phyloP scores from a whole-genome alignment of 2,888 invertebrate species.

The Panorpa germanica region DNA sequence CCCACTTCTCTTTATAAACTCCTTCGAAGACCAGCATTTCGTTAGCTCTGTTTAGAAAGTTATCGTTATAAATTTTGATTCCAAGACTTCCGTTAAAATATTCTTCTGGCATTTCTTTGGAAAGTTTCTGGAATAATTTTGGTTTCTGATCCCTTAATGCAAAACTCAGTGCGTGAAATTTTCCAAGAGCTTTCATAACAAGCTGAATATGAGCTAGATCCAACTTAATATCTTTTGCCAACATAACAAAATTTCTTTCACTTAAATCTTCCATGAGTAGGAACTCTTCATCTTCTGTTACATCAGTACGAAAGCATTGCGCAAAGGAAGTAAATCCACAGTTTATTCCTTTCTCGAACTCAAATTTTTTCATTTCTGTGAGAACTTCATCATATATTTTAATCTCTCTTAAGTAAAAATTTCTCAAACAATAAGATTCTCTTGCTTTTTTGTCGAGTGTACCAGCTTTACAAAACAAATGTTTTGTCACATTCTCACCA shows the following conservation, averaged over 20 bases:
- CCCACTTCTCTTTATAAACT: constrained; percentile 6
- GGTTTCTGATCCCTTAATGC: constrained; percentile 9
- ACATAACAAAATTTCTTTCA: constrained; percentile 8
- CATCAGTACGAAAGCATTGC: too few relatives aligned
- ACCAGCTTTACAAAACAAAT: too few relatives aligned
- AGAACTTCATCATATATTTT: constrained; percentile 9
- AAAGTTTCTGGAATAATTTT: constrained; percentile 9
- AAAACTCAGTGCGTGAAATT: constrained; percentile 11
- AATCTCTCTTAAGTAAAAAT: constrained; percentile 11
- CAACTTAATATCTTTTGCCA: constrained; percentile 7
- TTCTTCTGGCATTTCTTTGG: too few relatives aligned
- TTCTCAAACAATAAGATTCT: constrained; percentile 7
- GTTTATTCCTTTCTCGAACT: constrained; percentile 8
- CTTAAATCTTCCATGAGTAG: constrained; percentile 11
- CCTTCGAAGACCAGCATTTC: constrained; percentile 8
- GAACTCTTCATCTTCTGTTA: too few relatives aligned
- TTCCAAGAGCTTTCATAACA: constrained; percentile 8
- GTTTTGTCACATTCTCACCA: too few relatives aligned
- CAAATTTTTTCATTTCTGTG: constrained; percentile 10
- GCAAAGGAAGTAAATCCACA: constrained; percentile 9
- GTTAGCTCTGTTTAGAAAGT: constrained; percentile 7
- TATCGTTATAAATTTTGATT: too few relatives aligned
- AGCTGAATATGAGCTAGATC: constrained; percentile 8
- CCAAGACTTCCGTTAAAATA: too few relatives aligned
- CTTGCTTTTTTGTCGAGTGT: too few relatives aligned